Evolutionary conservation across 1,140 invertebrate species (phyloP).

Genomic region (Eulimnadia texana): DNA sequence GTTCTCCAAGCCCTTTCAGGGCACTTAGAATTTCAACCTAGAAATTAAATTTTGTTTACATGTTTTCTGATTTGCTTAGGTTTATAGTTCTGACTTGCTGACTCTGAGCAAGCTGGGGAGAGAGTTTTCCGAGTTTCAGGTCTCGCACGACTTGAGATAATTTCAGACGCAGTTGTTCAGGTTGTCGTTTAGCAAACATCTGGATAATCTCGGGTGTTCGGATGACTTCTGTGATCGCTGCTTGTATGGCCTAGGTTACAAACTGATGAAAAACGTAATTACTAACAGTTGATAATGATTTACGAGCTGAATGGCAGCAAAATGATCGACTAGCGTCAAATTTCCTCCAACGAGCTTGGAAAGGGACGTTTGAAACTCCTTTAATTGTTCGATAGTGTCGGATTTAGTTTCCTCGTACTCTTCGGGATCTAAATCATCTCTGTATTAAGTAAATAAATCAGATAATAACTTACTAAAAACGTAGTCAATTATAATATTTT

Average conservation of each 20-base stretch:
- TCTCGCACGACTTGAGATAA: conserved; percentile 40
- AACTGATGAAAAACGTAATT: conserved; percentile 6
- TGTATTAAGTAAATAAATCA: conserved; percentile 25
- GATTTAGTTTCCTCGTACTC: conserved; percentile 56
- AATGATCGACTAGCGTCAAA: conserved; percentile 49
- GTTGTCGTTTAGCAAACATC: conserved; percentile 60
- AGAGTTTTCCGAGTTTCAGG: conserved; percentile 36
- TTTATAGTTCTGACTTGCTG: conserved; percentile 8
- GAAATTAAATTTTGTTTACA: conserved; percentile 21
- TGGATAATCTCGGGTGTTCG: conserved; percentile 60
- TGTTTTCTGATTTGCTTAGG: background rate
- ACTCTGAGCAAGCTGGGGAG: conserved; percentile 26
- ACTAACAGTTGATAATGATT: conserved; percentile 18
- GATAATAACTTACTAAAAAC: too few relatives aligned
- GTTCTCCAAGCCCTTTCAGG: conserved; percentile 50
- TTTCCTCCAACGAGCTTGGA: conserved; percentile 49
- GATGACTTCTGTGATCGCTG: conserved; percentile 59
- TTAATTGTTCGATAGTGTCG: conserved; percentile 58
- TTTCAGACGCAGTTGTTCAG: conserved; percentile 46
- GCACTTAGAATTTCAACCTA: conserved; percentile 50
- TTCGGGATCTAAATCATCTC: conserved; percentile 43
- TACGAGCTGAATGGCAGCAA: conserved; percentile 50
- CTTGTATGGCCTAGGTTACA: conserved; percentile 47
- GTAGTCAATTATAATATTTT: background rate
- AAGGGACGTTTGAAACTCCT: conserved; percentile 53